Evolutionary conservation across 2,113 vertebrate species (phyloP).

Genomic region (Leptocoma aspasia): DNA sequence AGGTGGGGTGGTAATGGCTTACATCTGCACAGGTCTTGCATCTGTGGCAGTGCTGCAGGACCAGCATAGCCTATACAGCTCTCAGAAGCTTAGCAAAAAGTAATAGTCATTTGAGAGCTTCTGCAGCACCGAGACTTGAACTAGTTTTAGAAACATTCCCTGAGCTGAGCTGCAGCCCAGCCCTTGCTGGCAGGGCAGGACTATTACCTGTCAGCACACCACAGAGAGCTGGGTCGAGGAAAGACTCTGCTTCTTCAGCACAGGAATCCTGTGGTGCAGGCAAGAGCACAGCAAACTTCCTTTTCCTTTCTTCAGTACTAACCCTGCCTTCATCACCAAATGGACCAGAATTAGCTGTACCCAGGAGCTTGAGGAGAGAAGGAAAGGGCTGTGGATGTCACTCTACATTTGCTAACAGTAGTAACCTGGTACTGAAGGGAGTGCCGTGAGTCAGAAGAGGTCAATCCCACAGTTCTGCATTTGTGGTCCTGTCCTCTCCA

Average conservation of each 20-base stretch:
- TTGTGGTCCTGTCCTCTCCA: background rate
- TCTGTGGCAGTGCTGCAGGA: background rate
- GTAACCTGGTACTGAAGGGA: background rate
- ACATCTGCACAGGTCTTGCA: background rate
- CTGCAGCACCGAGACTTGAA: background rate
- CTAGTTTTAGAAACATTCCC: background rate
- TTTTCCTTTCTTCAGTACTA: background rate
- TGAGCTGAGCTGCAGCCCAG: background rate
- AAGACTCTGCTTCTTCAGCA: background rate
- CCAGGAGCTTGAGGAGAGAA: background rate
- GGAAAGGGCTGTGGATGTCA: background rate
- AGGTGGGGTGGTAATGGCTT: background rate
- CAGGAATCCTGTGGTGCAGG: background rate
- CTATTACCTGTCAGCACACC: background rate
- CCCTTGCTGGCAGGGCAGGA: background rate
- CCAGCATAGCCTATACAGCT: no score
- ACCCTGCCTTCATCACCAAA: background rate
- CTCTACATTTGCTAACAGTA: background rate
- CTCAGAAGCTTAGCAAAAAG: background rate
- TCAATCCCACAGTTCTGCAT: rapidly evolving
- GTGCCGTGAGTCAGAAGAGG: rapidly evolving
- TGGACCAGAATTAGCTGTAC: background rate
- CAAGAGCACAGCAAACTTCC: background rate
- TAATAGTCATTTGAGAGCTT: background rate
- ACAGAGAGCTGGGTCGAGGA: background rate